These are phyloP conservation scores for Takifugu flavidus DNA, from an alignment of 2,113 vertebrate genomes.

Conservation along the genomic window DNA sequence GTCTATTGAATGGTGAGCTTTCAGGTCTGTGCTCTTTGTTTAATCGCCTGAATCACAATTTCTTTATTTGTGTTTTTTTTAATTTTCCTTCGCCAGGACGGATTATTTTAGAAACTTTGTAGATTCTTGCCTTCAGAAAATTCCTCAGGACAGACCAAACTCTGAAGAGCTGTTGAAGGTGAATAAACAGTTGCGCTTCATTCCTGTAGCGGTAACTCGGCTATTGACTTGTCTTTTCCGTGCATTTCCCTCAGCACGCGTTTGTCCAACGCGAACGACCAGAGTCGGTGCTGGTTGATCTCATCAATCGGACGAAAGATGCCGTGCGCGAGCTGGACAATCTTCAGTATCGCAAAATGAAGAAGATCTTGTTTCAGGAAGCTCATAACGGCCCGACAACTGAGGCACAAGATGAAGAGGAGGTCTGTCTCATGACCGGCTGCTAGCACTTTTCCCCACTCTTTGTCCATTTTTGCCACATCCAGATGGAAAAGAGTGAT, in stretches of 20 bases:
- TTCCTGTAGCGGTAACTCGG: not conserved
- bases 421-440: constrained; percentile 74
- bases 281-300: constrained; percentile 93
- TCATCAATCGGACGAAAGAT: constrained; percentile 97
- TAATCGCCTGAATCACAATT: not conserved
- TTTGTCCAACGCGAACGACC: constrained; percentile 93
- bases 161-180: constrained; percentile 98
- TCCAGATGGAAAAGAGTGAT: not conserved
- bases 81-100: constrained; percentile 78
- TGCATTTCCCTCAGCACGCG: constrained; percentile 80
- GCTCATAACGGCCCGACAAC: constrained; percentile 91
- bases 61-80: constrained; percentile 13
- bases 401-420: constrained; percentile 93
- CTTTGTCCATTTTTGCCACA: constrained; percentile 1
- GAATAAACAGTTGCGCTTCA: not conserved
- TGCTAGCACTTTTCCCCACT: not conserved
- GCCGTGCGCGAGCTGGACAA: constrained; percentile 98
- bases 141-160: constrained; percentile 96
- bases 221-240: constrained; percentile 7
- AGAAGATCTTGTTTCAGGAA: constrained; percentile 98
- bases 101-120: constrained; percentile 99
- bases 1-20: constrained; percentile 97
- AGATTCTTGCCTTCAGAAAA: constrained; percentile 99
- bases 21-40: not conserved
- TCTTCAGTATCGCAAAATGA: constrained; percentile 99